Evolutionary conservation across 2,888 invertebrate species (phyloP).

Genomic region (Choristoneura rosaceana): DNA sequence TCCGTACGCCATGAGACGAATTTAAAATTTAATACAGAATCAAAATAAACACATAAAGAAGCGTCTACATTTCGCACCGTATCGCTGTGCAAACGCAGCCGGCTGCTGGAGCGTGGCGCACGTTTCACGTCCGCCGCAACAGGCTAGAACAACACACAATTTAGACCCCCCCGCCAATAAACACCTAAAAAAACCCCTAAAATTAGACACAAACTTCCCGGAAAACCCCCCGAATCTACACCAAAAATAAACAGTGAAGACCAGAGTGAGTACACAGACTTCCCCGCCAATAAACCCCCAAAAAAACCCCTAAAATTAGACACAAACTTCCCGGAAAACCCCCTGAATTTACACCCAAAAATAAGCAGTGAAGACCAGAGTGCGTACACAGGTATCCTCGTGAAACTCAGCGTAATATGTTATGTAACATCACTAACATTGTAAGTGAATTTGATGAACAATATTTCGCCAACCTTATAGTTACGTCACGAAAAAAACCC

Average conservation of each 20-base stretch:
- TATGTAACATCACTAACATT: too few relatives aligned
- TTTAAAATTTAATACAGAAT: not conserved
- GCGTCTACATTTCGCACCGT: constrained; percentile 52
- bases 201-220: not conserved
- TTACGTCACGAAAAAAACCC: too few relatives aligned
- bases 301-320: not conserved
- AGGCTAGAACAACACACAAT: constrained; percentile 39
- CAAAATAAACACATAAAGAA: not conserved
- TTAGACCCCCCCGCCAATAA: constrained; percentile 45
- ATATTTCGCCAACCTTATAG: too few relatives aligned
- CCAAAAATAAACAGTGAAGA: not conserved
- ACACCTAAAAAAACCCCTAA: not conserved
- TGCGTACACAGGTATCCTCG: too few relatives aligned
- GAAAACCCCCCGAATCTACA: not conserved
- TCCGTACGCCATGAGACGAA: not conserved
- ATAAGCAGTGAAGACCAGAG: not conserved
- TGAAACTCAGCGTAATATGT: too few relatives aligned
- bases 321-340: not conserved
- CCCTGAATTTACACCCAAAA: not conserved
- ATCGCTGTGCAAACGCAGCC: constrained; percentile 67
- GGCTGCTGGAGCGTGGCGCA: constrained; percentile 51
- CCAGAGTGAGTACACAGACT: constrained; percentile 19
- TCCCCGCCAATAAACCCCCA: constrained; percentile 40
- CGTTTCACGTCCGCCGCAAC: constrained; percentile 37
- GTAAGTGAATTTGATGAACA: too few relatives aligned